Conservation (phyloP, 1,140 invertebrate species). For the Aphidius gifuensis region DNA sequence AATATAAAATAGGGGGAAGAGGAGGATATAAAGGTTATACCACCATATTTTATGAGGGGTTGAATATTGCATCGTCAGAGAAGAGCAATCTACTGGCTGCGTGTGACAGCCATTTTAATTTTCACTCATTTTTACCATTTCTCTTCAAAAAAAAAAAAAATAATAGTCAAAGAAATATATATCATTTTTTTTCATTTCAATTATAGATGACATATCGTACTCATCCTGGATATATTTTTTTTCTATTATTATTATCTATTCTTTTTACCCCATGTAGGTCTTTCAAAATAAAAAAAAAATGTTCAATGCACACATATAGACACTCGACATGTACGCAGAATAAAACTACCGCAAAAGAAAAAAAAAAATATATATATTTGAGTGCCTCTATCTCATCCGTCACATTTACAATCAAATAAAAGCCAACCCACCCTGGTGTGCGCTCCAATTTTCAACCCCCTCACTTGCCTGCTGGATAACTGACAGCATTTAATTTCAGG, state of each 20-base stretch:
- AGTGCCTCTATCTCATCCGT: slow-evolving; percentile 28
- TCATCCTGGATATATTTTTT: slow-evolving; percentile 16
- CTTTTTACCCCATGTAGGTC: too few species aligned
- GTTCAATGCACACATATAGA: too few species aligned
- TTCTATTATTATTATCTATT: slow-evolving; percentile 20
- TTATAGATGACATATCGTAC: slow-evolving; percentile 34
- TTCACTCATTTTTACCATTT: slow-evolving; percentile 26
- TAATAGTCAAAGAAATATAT: slow-evolving; percentile 15
- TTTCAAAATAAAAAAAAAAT: too few species aligned
- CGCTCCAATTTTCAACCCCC: not conserved
- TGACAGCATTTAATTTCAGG: slow-evolving; percentile 45
- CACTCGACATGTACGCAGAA: not conserved
- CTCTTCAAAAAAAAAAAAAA: not conserved
- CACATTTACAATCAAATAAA: slow-evolving; percentile 45
- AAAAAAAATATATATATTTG: slow-evolving; percentile 1
- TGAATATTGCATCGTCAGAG: slow-evolving; percentile 11
- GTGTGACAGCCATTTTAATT: slow-evolving; percentile 51
- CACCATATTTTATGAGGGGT: not conserved
- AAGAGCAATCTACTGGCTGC: slow-evolving; percentile 32
- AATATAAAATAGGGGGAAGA: not conserved
- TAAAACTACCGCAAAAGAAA: slow-evolving; percentile 22
- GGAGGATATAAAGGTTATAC: slow-evolving; percentile 3
- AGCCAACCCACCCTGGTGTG: slow-evolving; percentile 17
- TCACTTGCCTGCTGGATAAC: slow-evolving; percentile 29
- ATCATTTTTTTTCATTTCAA: slow-evolving; percentile 40